These are phyloP conservation scores for Rutilus rutilus DNA, from an alignment of 2,113 vertebrate species.

Conservation along the genomic window DNA sequence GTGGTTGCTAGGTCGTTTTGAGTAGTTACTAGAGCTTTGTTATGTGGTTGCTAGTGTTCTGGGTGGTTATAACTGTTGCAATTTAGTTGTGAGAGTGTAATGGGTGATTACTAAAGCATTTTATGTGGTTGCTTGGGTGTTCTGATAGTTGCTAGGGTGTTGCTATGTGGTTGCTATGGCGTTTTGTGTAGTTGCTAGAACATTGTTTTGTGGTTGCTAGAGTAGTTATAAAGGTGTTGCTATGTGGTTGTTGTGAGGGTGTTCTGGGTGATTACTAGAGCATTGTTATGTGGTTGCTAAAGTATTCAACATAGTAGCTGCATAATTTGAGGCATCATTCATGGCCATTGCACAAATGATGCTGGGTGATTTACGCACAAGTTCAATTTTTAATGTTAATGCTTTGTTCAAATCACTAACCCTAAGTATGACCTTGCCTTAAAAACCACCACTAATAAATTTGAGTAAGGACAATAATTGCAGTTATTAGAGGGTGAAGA, in stretches of 20 bases:
- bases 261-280: no score
- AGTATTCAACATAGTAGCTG: no score
- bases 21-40: no score
- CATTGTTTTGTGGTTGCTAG: no score
- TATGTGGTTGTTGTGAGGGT: no score
- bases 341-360: not conserved
- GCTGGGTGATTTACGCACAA: not conserved
- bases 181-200: no score
- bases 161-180: not conserved
- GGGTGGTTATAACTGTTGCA: not conserved
- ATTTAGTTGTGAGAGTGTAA: not conserved
- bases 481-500: not conserved
- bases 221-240: not conserved
- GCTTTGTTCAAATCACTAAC: not conserved
- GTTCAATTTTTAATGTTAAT: not conserved
- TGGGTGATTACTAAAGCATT: not conserved
- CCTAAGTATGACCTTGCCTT: not conserved
- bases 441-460: not conserved
- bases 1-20: no score
- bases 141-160: not conserved
- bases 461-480: not conserved
- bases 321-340: not conserved
- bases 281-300: no score
- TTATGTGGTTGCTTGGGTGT: not conserved
- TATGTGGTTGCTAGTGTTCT: no score